Evolutionary conservation across 2,888 invertebrate genomes (phyloP).

Genomic region (Odiellus spinosus): DNA sequence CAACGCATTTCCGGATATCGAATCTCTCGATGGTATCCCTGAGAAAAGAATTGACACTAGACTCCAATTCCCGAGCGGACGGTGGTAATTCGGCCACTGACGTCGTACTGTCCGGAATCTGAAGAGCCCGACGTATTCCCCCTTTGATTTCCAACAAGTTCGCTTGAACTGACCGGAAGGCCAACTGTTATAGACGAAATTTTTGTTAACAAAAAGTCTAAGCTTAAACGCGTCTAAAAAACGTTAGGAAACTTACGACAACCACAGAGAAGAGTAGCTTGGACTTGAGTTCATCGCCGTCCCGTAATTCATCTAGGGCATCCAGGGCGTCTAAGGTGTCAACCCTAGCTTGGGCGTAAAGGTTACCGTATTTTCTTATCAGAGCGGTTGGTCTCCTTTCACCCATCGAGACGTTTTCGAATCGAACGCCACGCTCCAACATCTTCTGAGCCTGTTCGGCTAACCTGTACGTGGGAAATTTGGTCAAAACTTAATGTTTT

Average conservation of each 20-base stretch:
- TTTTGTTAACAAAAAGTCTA: too few species aligned
- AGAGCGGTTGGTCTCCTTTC: conserved; percentile 34
- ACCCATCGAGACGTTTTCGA: conserved; percentile 29
- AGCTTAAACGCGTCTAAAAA: not conserved
- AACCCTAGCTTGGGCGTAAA: conserved; percentile 69
- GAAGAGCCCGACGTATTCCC: conserved; percentile 50
- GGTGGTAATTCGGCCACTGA: conserved; percentile 10
- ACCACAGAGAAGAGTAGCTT: conserved; percentile 91
- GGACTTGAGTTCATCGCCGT: conserved; percentile 74
- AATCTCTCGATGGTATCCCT: conserved; percentile 52
- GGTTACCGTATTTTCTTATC: conserved; percentile 61
- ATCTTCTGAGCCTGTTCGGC: conserved; percentile 19
- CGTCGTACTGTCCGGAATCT: conserved; percentile 24
- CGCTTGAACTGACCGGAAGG: conserved; percentile 53
- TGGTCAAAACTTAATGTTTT: not conserved
- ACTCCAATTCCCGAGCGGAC: conserved; percentile 26
- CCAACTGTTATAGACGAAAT: conserved; percentile 38
- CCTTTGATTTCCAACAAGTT: conserved; percentile 50
- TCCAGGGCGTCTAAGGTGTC: conserved; percentile 74
- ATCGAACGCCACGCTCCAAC: conserved; percentile 23
- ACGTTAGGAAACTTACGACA: conserved; percentile 50
- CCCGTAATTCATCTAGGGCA: conserved; percentile 56
- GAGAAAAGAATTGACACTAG: conserved; percentile 44
- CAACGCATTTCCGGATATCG: conserved; percentile 35
- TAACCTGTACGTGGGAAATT: conserved; percentile 5